A percentile compares a stretch with the other conserved stretches of the same genome.
These are phyloP conservation scores for Trissolcus brochymenae DNA, from an alignment of 2,888 invertebrate species.

Conservation along the genomic window DNA sequence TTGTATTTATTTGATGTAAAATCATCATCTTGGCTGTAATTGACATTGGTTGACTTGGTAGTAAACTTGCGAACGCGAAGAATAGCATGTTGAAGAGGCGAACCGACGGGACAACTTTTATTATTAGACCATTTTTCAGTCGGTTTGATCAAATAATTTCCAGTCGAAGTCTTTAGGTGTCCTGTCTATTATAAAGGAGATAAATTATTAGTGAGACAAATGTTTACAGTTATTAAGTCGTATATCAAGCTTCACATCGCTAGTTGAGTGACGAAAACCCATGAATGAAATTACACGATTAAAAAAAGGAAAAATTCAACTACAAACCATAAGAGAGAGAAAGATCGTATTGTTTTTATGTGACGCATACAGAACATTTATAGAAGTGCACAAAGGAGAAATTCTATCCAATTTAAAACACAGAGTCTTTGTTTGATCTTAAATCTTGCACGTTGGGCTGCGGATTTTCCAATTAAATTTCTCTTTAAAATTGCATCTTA, in stretches of 20 bases:
- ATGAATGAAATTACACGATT: too few relatives aligned
- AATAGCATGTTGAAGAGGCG: conserved; percentile 70
- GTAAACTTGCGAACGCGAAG: conserved; percentile 62
- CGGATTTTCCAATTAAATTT: conserved; percentile 4
- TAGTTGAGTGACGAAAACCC: not conserved
- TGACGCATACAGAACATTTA: conserved; percentile 20
- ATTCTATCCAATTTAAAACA: conserved; percentile 34
- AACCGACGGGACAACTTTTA: conserved; percentile 69
- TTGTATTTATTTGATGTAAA: conserved; percentile 55
- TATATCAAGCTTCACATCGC: not conserved
- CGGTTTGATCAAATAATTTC: conserved; percentile 83
- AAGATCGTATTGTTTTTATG: conserved; percentile 26
- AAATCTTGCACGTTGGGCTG: too few relatives aligned
- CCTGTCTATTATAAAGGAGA: conserved; percentile 79
- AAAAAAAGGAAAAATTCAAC: conserved; percentile 22
- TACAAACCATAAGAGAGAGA: conserved; percentile 14
- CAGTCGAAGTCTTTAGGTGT: conserved; percentile 82
- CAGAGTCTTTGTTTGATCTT: conserved; percentile 14
- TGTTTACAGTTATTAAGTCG: too few relatives aligned
- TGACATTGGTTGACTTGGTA: conserved; percentile 54
- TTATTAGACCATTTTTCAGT: conserved; percentile 76
- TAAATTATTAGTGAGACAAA: too few relatives aligned
- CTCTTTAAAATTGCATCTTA: too few relatives aligned
- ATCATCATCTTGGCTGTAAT: conserved; percentile 45
- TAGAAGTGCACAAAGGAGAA: conserved; percentile 30